Conservation (phyloP, 2,888 invertebrate species). For the Eristalinus aeneus region DNA sequence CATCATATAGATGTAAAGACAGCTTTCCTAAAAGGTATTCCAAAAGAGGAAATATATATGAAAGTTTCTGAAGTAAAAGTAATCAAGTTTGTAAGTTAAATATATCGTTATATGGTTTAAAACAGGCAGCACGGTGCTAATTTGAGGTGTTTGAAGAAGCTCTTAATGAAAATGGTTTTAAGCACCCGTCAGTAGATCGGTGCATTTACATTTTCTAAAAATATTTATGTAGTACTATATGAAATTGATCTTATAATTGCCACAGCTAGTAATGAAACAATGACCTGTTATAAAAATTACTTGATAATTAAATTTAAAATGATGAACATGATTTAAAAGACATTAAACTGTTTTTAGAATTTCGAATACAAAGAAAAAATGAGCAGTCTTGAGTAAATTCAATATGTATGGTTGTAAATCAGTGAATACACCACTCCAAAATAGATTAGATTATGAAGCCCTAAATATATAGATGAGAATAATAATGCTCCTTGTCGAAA, state of each 20-base stretch:
- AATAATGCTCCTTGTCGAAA: constrained; percentile 72
- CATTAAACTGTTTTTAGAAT: constrained; percentile 69
- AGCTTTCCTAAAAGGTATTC: constrained; percentile 57
- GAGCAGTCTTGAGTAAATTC: constrained; percentile 72
- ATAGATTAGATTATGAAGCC: constrained; percentile 71
- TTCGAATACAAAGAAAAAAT: constrained; percentile 53
- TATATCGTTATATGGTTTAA: constrained; percentile 55
- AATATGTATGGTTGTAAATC: constrained; percentile 72
- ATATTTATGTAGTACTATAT: constrained; percentile 47
- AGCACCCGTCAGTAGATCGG: not conserved
- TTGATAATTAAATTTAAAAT: constrained; percentile 69
- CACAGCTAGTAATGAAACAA: constrained; percentile 39
- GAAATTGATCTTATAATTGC: constrained; percentile 48
- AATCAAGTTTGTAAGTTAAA: constrained; percentile 48
- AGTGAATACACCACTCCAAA: constrained; percentile 70
- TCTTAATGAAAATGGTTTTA: constrained; percentile 46
- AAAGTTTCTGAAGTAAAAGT: constrained; percentile 26
- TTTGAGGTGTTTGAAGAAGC: constrained; percentile 40
- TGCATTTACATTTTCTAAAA: constrained; percentile 4
- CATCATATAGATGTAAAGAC: not conserved
- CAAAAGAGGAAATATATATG: constrained; percentile 63
- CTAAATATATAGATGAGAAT: constrained; percentile 72
- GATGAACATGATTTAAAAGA: constrained; percentile 70
- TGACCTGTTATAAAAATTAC: constrained; percentile 68
- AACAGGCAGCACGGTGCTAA: constrained; percentile 55